A percentile compares a stretch with the other conserved stretches of the same genome.
Conservation (phyloP, 2,113 vertebrate species). For the Gopherus evgoodei region DNA sequence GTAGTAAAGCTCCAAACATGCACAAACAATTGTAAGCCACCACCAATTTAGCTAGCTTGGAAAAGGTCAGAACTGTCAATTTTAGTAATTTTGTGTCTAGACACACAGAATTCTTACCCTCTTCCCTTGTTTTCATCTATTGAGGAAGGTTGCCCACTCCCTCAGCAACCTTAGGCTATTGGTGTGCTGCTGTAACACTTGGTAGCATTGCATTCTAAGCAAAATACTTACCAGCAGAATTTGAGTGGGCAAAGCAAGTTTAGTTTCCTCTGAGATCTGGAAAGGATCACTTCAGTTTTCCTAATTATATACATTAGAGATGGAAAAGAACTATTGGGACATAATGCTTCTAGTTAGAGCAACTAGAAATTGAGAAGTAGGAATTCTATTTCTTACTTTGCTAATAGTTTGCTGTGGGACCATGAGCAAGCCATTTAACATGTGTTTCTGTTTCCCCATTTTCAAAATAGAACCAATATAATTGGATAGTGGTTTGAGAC, state of each 20-base stretch:
- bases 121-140: constrained; percentile 43
- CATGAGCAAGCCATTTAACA: background rate
- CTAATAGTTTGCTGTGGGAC: background rate
- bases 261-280: background rate
- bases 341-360: background rate
- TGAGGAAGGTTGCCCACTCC: constrained; percentile 32
- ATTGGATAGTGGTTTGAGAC: background rate
- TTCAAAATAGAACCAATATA: background rate
- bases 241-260: background rate
- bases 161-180: background rate
- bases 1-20: constrained; percentile 5
- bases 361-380: background rate
- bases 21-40: constrained; percentile 28
- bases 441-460: background rate
- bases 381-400: background rate
- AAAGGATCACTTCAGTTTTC: background rate
- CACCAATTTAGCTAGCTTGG: constrained; percentile 36
- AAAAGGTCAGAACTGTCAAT: constrained; percentile 58
- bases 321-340: background rate
- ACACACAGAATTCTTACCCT: constrained; percentile 31
- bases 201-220: background rate
- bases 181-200: background rate
- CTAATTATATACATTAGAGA: background rate
- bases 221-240: background rate
- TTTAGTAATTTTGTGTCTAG: constrained; percentile 49